Base-by-base conservation (phyloP, 2,888 invertebrate genomes). In the Homarus gammarus region DNA sequence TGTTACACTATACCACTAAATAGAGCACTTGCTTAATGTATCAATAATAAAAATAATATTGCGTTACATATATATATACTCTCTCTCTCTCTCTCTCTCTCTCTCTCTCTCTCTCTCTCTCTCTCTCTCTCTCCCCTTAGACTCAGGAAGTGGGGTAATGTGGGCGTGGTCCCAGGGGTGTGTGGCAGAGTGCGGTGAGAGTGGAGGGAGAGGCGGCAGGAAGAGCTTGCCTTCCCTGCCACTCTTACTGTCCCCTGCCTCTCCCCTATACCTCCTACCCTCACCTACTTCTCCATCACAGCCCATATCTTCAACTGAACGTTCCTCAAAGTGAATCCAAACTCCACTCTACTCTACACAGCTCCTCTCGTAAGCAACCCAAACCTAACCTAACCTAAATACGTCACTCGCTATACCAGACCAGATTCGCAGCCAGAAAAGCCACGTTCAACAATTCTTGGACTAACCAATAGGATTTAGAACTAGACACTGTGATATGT, bases 41-140 rank as follows among this genome's bases (percentile, higher is more conserved):
- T n/a, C n/a, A n/a, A n/a, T n/a, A n/a, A n/a, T n/a, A n/a, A n/a
- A n/a, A n/a, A n/a, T n/a, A n/a, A n/a, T n/a, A n/a, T n/a, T n/a
- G n/a, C n/a, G n/a, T n/a, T n/a, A n/a, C n/a, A n/a, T n/a, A n/a
- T n/a, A n/a, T n/a, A n/a, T n/a, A n/a, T n/a, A n/a, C 79, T 79
- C 79, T 51, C 79, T 79, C 79, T 49, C 79, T 1, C 51, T 56
- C 56, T 56, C 51, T 31, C 79, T 56, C 79, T 56, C 79, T 56
- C 79, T 79, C 79, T 31, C 56, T 79, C 79, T 78, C 78, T 78
- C 78, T 78, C 78, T n/a, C 49, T n/a, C n/a, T 44, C n/a, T 27
- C n/a, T 22, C 49, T 44, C 51, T 22, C 79, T 56, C 79, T 56
- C 79, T 79, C 79, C 56, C 79, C n/a, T 77, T 0, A 18, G 2